A percentile compares a stretch with the other conserved stretches of the same genome.
Evolutionary conservation across 1,140 invertebrate genomes (phyloP).

Genomic region (Daktulosphaira vitifoliae): DNA sequence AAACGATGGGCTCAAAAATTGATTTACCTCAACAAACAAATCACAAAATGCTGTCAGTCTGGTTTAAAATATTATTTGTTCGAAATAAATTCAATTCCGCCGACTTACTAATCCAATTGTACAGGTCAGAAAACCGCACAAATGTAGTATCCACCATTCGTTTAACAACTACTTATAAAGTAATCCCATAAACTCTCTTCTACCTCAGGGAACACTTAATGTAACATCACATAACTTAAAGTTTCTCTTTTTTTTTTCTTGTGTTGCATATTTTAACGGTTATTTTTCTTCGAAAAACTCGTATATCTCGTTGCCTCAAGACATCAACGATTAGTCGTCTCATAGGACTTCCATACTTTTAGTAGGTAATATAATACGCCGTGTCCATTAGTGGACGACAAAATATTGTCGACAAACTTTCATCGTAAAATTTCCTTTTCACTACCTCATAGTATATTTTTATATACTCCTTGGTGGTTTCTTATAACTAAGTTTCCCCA

Average conservation of each 20-base stretch:
- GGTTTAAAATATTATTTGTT: neutral
- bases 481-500: neutral
- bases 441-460: neutral
- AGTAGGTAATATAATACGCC: neutral
- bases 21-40: neutral
- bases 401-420: constrained; percentile 12
- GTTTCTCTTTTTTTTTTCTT: neutral
- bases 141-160: neutral
- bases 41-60: neutral
- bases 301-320: neutral
- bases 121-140: neutral
- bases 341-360: neutral
- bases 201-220: constrained; percentile 19
- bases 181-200: constrained; percentile 13
- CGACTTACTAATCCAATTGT: neutral
- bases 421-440: constrained; percentile 19
- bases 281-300: neutral
- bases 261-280: constrained; percentile 17
- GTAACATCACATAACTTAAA: constrained; percentile 10
- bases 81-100: neutral
- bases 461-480: neutral
- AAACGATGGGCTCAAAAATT: neutral
- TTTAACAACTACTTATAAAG: constrained; percentile 19
- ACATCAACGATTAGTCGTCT: constrained; percentile 1
- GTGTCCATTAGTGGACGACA: constrained; percentile 7